phyloP scores from a whole-genome alignment of 2,113 vertebrate genomes.

The Zosterops pallidus region DNA sequence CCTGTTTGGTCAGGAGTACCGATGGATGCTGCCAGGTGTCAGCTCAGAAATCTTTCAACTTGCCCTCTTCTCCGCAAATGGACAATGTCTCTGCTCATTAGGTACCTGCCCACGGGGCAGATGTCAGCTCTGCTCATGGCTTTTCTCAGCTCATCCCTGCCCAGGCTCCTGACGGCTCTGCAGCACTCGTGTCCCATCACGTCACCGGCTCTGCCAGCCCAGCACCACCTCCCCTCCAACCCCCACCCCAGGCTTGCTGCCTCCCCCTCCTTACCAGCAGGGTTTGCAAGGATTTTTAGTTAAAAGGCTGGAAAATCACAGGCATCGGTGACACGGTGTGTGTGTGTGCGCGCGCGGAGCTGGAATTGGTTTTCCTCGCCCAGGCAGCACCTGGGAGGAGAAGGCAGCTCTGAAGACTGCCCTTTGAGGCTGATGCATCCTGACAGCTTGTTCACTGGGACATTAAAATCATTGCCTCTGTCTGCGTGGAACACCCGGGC shows the following conservation, averaged over 20 bases:
- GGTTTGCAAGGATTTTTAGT: neutral
- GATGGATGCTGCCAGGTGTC: constrained; percentile 2
- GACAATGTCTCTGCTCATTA: constrained; percentile 43
- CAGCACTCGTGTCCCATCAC: neutral
- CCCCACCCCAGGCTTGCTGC: neutral
- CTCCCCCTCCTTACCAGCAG: neutral
- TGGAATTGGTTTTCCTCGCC: neutral
- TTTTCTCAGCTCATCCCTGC: constrained; percentile 27
- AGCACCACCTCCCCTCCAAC: rapidly evolving
- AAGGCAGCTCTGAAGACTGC: neutral
- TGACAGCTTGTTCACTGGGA: constrained; percentile 62
- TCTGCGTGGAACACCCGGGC: neutral
- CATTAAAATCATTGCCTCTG: constrained; percentile 55
- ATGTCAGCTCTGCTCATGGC: constrained; percentile 34
- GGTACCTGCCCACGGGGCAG: constrained; percentile 11
- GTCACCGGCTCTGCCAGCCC: neutral
- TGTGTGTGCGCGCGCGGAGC: neutral
- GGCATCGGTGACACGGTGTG: neutral
- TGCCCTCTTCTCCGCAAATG: neutral
- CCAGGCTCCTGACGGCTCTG: neutral
- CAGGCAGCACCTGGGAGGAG: neutral
- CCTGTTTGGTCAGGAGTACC: neutral
- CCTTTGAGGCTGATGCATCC: constrained; percentile 68
- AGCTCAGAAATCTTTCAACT: neutral
- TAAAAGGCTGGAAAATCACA: neutral